Evolutionary conservation across 2,888 invertebrate species (phyloP).

Genomic region (Blomia tropicalis): DNA sequence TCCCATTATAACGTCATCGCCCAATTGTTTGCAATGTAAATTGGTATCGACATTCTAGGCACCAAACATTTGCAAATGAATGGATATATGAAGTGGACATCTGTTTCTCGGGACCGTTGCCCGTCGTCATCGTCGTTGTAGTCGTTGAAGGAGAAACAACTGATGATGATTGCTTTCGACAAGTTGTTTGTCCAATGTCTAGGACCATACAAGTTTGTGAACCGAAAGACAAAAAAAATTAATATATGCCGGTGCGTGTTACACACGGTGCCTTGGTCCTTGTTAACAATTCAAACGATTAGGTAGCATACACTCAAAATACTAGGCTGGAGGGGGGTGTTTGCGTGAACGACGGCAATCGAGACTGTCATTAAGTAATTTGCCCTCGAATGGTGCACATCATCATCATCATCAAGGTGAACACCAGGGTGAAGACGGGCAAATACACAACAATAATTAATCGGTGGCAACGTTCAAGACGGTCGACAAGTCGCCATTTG

Average conservation of each 20-base stretch:
- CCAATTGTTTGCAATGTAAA: not conserved
- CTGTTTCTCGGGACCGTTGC: too few relatives aligned
- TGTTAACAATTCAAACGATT: too few relatives aligned
- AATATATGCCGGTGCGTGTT: too few relatives aligned
- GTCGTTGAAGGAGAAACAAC: too few relatives aligned
- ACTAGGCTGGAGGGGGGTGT: not conserved
- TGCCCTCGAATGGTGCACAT: not conserved
- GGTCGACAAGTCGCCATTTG: not conserved
- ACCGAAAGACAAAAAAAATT: too few relatives aligned
- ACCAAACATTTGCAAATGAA: not conserved
- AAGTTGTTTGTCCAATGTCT: not conserved
- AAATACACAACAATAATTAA: too few relatives aligned
- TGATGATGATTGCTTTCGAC: not conserved
- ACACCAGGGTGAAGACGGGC: not conserved
- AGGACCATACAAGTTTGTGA: too few relatives aligned
- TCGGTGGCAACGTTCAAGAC: not conserved
- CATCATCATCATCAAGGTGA: not conserved
- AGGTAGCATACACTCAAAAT: too few relatives aligned
- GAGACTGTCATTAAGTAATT: not conserved
- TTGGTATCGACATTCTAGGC: too few relatives aligned
- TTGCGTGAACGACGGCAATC: not conserved
- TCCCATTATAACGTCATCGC: conserved; percentile 13
- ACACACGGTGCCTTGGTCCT: too few relatives aligned
- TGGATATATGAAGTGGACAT: not conserved
- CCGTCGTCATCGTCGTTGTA: too few relatives aligned